Conservation (phyloP, 2,113 vertebrate genomes). For the Osmerus mordax region DNA sequence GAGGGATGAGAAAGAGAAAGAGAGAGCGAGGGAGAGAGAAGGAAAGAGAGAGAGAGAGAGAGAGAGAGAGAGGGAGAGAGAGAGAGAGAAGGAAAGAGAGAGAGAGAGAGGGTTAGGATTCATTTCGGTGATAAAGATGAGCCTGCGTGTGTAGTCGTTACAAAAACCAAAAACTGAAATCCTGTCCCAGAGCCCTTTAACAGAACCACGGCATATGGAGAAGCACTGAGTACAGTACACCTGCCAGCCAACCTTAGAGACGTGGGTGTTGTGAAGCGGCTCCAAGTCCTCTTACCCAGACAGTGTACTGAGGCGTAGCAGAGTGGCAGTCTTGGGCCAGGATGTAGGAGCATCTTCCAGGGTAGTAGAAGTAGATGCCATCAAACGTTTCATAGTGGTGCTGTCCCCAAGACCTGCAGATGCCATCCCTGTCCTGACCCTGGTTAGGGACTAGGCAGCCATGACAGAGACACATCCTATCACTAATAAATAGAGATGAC, state of each 20-base stretch:
- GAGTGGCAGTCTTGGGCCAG: conserved; percentile 92
- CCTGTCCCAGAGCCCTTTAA: background rate
- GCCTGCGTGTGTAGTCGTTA: background rate
- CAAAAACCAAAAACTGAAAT: conserved; percentile 18
- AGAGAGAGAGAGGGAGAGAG: background rate
- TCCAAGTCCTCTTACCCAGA: conserved; percentile 82
- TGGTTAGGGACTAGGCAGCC: conserved; percentile 85
- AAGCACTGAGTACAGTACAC: background rate
- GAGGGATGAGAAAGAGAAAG: background rate
- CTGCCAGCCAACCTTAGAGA: background rate
- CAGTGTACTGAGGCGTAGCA: conserved; percentile 86
- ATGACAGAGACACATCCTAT: conserved; percentile 9
- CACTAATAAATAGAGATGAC: too few relatives aligned
- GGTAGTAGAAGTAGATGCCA: conserved; percentile 96
- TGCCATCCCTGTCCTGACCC: conserved; percentile 90
- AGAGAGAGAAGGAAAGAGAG: conserved; percentile 1
- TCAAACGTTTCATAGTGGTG: conserved; percentile 98
- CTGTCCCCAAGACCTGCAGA: conserved; percentile 96
- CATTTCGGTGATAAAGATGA: conserved; percentile 19
- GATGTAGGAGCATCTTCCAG: conserved; percentile 94
- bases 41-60: background rate
- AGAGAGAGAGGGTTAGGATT: conserved; percentile 5
- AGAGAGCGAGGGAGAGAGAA: conserved; percentile 2
- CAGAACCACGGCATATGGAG: background rate
- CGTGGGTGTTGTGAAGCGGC: background rate